Percentiles rank a stretch among this genome's conserved stretches.
Conservation (phyloP, 2,113 vertebrate genomes). For the Oceanites oceanicus region DNA sequence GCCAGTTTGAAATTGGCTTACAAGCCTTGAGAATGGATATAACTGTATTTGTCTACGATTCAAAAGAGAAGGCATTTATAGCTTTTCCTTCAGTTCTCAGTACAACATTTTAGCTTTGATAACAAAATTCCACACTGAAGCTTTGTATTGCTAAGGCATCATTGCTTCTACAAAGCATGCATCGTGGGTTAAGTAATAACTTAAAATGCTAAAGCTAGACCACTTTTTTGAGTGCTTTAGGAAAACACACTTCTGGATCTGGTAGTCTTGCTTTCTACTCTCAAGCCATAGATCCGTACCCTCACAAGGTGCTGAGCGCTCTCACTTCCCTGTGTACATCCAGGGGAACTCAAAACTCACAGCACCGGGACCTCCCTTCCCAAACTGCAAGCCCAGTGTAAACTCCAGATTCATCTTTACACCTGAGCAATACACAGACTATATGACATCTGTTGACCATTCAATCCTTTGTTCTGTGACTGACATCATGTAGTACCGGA, state of each 20-base stretch:
- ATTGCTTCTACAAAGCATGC: neutral
- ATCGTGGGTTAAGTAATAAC: neutral
- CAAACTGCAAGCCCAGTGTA: neutral
- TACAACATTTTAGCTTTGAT: neutral
- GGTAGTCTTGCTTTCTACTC: neutral
- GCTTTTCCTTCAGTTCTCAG: neutral
- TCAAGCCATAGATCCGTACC: neutral
- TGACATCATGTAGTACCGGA: neutral
- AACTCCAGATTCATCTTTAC: neutral
- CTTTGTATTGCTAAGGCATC: neutral
- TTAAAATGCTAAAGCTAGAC: neutral
- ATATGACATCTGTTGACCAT: neutral
- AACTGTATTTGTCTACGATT: neutral
- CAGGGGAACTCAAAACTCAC: neutral
- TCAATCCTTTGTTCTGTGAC: neutral
- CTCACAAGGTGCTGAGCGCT: neutral
- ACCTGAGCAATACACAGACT: neutral
- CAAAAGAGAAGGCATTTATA: neutral
- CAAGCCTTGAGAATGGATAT: neutral
- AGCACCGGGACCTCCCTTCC: neutral
- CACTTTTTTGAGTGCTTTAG: neutral
- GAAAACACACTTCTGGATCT: neutral
- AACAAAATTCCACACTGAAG: neutral
- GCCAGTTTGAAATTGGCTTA: neutral
- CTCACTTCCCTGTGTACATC: neutral